These are phyloP conservation scores for Florisuga fusca DNA, from an alignment of 2,797 vertebrate genomes.

Conservation along the genomic window DNA sequence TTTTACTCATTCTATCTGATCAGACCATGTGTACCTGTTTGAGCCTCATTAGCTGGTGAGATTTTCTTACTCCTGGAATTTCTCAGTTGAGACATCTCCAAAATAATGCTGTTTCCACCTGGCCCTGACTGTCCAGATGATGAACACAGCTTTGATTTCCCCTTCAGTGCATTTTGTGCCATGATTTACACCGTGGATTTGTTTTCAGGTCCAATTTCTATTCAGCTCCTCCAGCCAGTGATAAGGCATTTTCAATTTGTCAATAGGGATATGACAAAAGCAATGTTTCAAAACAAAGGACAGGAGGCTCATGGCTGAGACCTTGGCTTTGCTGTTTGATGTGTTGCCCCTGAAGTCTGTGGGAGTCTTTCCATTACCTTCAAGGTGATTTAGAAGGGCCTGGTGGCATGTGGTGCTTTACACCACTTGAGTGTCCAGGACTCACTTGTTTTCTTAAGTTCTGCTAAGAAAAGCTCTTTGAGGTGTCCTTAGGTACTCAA, in stretches of 20 bases:
- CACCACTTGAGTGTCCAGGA: not conserved
- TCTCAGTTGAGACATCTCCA: not conserved
- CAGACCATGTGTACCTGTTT: not conserved
- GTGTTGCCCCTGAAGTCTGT: not conserved
- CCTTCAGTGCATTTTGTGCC: not conserved
- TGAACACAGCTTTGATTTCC: not conserved
- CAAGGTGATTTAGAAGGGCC: not conserved
- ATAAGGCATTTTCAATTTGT: not conserved
- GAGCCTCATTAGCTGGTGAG: not conserved
- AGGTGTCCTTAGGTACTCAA: not conserved
- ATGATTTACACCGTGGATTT: not conserved
- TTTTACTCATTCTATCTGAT: not conserved
- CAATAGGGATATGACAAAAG: not conserved
- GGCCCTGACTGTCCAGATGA: not conserved
- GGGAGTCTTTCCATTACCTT: conserved; percentile 43
- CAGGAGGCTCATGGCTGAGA: not conserved
- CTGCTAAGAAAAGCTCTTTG: conserved; percentile 5
- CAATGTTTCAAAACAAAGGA: not conserved
- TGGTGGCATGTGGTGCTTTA: not conserved
- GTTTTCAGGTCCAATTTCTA: not conserved
- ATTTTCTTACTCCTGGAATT: not conserved
- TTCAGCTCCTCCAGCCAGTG: not conserved
- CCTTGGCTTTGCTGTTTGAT: not conserved
- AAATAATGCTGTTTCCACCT: not conserved
- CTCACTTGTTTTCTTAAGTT: not conserved